Percentiles rank a stretch among this genome's conserved stretches.
Evolutionary conservation across 2,888 invertebrate species (phyloP).

Genomic region (Trissonchulus sp.): DNA sequence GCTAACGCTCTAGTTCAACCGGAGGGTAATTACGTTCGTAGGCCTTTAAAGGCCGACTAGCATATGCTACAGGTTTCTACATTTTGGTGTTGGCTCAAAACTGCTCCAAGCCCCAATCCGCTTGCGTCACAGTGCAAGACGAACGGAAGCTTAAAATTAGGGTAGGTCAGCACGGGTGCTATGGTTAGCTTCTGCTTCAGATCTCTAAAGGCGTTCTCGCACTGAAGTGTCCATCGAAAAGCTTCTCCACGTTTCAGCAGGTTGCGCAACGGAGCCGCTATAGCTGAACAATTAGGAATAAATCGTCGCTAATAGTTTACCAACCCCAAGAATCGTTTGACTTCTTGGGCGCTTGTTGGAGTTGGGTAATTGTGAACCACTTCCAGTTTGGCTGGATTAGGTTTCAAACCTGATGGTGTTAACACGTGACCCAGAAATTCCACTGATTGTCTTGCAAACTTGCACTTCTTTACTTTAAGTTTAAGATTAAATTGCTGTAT

Average conservation of each 20-base stretch:
- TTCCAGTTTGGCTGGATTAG: slow-evolving; percentile 41
- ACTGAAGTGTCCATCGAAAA: slow-evolving; percentile 35
- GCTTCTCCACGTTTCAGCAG: neutral
- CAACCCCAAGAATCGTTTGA: slow-evolving; percentile 43
- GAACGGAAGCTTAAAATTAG: slow-evolving; percentile 40
- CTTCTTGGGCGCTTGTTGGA: slow-evolving; percentile 37
- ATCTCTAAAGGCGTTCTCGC: slow-evolving; percentile 27
- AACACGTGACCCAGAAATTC: slow-evolving; percentile 50
- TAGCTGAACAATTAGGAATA: slow-evolving; percentile 15
- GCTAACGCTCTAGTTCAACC: slow-evolving; percentile 52
- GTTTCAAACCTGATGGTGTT: slow-evolving; percentile 39
- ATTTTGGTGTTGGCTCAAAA: slow-evolving; percentile 38
- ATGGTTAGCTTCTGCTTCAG: slow-evolving; percentile 27
- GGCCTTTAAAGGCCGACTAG: slow-evolving; percentile 34
- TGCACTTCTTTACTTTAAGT: slow-evolving; percentile 44
- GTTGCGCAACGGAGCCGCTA: slow-evolving; percentile 22
- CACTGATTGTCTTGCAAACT: slow-evolving; percentile 32
- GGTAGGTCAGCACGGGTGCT: slow-evolving; percentile 38
- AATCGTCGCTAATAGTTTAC: slow-evolving; percentile 47
- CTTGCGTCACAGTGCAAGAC: slow-evolving; percentile 45
- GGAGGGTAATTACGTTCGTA: slow-evolving; percentile 53
- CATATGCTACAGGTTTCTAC: slow-evolving; percentile 39
- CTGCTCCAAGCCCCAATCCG: slow-evolving; percentile 41
- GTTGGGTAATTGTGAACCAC: slow-evolving; percentile 40
- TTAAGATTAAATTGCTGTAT: slow-evolving; percentile 32